Evolutionary conservation across 1,140 invertebrate species (phyloP).

Genomic region (Drosophila pectinifera): DNA sequence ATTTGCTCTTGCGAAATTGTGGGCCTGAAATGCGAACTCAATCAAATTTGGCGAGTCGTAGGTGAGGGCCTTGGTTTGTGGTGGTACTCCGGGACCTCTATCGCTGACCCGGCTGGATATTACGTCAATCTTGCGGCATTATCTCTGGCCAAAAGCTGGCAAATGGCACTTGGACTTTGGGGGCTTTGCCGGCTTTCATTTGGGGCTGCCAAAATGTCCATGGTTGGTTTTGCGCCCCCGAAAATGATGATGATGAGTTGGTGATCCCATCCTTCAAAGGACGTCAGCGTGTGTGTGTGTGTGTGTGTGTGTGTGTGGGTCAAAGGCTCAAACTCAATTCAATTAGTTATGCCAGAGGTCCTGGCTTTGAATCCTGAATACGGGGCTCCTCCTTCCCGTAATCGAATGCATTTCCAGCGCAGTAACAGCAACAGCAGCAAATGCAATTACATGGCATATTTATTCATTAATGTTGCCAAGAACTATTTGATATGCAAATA

Average conservation of each 20-base stretch:
- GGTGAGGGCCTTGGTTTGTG: constrained; percentile 32
- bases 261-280: constrained; percentile 34
- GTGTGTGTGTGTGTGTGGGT: not conserved
- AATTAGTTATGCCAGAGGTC: constrained; percentile 38
- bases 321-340: constrained; percentile 33
- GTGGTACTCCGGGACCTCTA: constrained; percentile 12
- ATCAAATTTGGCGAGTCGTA: constrained; percentile 38
- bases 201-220: constrained; percentile 2
- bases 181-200: too few relatives aligned
- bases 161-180: constrained; percentile 12
- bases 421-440: constrained; percentile 4
- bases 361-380: not conserved
- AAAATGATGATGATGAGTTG: constrained; percentile 4
- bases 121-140: constrained; percentile 51
- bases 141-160: constrained; percentile 26
- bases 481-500: constrained; percentile 48
- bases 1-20: constrained; percentile 41
- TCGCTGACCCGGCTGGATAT: constrained; percentile 44
- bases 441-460: constrained; percentile 50
- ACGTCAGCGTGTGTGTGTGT: not conserved
- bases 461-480: constrained; percentile 45
- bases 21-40: constrained; percentile 34
- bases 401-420: constrained; percentile 7
- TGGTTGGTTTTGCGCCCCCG: not conserved
- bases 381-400: not conserved